Evolutionary conservation across 2,888 invertebrate species (phyloP), one percentile per base, ranked within the genome.

Genomic region (Tenthredo notha): DNA sequence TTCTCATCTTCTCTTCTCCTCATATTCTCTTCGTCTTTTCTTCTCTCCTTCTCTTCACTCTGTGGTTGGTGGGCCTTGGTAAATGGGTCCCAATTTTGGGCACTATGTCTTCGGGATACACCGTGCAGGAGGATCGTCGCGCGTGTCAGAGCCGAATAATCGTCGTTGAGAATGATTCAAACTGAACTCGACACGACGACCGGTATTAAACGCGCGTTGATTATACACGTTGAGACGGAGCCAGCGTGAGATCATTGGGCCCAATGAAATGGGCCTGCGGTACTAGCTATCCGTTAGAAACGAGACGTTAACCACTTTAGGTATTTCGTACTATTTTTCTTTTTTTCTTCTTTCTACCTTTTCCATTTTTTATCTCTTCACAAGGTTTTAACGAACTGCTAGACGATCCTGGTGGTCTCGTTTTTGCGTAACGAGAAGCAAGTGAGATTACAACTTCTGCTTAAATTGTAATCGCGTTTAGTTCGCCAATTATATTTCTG

Each of bases 171-270:
- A 83, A 83, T 83, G 67, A 83, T 83, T 70, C 67, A 58, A 83
- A 70, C 43, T 21, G 83, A 83, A 47, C 47, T 67, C 43, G 83
- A 83, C 50, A 83, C 83, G 67, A 67, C 67, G 83, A 67, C 65
- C 67, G 83, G 50, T 61, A 83, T 80, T 61, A 83, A 83, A 67
- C 70, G 70, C 83, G 83, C 67, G 43, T 83, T 83, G 47, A 61
- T 80, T 80, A 80, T 80, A 80, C 37, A 50, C 80, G 58, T 61
- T 25, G 40, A 37, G 80, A 61, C 61, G 5, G 80, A 77, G 40
- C 61, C 80, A 80, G 83, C 83, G 83, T 83, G 83, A 83, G 83
- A 83, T 83, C 83, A 83, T 83, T 67, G 83, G 83, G 43, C 50
- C 83, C 83, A 83, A 83, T 50, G 67, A 83, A 70, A 70, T 43